Percentiles rank a stretch among this genome's conserved stretches.
Conservation (phyloP, 2,888 invertebrate genomes). For the Mythimna lalbum region DNA sequence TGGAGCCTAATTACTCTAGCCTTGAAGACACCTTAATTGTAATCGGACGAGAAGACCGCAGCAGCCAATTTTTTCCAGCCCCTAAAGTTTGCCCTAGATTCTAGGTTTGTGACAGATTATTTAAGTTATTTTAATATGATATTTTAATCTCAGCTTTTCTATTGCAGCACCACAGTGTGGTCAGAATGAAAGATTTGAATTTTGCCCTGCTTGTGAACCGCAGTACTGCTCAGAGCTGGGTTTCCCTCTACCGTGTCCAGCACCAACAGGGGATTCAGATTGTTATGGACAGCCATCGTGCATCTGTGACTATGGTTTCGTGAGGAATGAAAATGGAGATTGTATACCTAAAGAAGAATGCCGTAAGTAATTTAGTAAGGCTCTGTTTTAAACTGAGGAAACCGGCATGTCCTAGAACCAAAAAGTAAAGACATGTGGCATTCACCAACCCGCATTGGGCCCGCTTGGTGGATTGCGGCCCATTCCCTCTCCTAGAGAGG, state of each 20-base stretch:
- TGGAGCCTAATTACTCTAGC: no score
- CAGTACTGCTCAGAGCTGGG: not conserved
- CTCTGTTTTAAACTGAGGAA: not conserved
- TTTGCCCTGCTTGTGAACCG: slow-evolving; percentile 55
- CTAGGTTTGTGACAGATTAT: no score
- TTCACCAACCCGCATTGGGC: no score
- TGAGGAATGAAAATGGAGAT: slow-evolving; percentile 1
- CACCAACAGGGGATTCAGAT: not conserved
- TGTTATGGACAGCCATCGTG: not conserved
- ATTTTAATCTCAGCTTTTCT: not conserved
- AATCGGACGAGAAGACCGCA: no score
- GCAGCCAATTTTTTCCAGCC: no score
- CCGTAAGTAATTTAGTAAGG: not conserved
- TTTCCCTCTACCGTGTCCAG: slow-evolving; percentile 31
- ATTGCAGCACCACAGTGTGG: slow-evolving; percentile 45
- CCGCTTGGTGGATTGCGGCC: no score
- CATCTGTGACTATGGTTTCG: not conserved
- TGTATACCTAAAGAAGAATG: slow-evolving; percentile 1
- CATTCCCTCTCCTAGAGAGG: no score
- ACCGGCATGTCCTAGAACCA: no score
- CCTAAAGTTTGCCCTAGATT: no score
- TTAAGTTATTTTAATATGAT: not conserved
- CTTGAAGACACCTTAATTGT: no score
- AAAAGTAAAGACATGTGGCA: no score
- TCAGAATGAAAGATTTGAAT: slow-evolving; percentile 53